phyloP scores from a whole-genome alignment of 1,140 invertebrate species.

The Lepidurus packardi region DNA sequence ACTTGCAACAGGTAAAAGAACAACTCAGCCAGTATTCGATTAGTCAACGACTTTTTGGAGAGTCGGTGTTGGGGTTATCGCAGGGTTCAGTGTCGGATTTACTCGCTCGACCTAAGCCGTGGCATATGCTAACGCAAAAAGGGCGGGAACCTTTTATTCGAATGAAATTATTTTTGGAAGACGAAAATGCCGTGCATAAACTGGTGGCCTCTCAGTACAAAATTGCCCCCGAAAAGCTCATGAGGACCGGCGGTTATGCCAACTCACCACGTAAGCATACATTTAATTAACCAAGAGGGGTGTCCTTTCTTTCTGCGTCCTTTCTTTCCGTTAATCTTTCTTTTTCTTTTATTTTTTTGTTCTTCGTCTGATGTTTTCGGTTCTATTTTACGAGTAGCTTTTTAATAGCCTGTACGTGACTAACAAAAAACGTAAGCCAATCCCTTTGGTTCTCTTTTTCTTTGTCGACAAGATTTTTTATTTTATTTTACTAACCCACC shows the following conservation, averaged over 20 bases:
- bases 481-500: not conserved
- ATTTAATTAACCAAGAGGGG: not conserved
- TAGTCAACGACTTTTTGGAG: slow-evolving; percentile 95
- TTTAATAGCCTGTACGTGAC: too few relatives aligned
- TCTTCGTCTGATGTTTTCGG: not conserved
- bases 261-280: slow-evolving; percentile 61
- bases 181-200: slow-evolving; percentile 94
- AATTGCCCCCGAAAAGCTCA: slow-evolving; percentile 91
- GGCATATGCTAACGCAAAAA: slow-evolving; percentile 96
- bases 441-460: not conserved
- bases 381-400: not conserved
- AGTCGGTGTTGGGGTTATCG: slow-evolving; percentile 91
- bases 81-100: slow-evolving; percentile 93
- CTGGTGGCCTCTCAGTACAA: slow-evolving; percentile 95
- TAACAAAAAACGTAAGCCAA: too few relatives aligned
- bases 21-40: slow-evolving; percentile 97
- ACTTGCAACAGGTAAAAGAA: slow-evolving; percentile 72
- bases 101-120: slow-evolving; percentile 88
- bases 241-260: slow-evolving; percentile 88
- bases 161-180: slow-evolving; percentile 97
- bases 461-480: too few relatives aligned
- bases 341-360: not conserved
- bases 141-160: slow-evolving; percentile 93
- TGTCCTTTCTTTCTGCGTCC: not conserved
- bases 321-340: not conserved